Base-by-base conservation (phyloP, 2,888 invertebrate genomes). In the Agrotis ipsilon region DNA sequence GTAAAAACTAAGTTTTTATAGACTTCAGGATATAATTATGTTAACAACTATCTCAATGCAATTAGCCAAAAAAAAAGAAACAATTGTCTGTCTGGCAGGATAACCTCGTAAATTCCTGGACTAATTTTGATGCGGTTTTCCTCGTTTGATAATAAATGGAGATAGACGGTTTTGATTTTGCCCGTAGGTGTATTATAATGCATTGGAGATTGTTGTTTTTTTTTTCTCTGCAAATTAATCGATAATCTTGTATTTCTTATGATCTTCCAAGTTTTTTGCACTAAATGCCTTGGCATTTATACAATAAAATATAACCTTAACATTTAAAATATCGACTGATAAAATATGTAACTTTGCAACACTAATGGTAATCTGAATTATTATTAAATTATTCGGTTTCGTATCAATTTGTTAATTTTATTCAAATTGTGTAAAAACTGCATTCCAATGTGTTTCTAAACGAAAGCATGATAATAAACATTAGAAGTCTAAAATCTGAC, bases 271-370 rank as follows among this genome's bases (percentile, higher is more conserved):
- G 46, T 82, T 83, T 82, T n/a, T 84, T 78, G 46, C 57, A 46
- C 48, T 61, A 60, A 80, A 72, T 70, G 48, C 85, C 85, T 80
- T 83, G 85, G 74, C 85, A 83, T 85, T 85, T 85, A 11, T 51
- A 59, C 68, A 51, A 9, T 51, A 78, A 83, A 59, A 68, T 61
- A 1, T 55, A 85, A 82, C 78, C 77, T 82, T 84, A 85, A 80
- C 83, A 83, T 85, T 85, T 85, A 11, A 72, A 79, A 78, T 59
- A 66, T 71, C 68, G 57, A 69, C 21, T 61, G 64, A 52, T 77
- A 70, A 80, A 72, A 81, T 73, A 67, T 75, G 69, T 54, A 77
- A 70, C 67, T 65, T 58, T 68, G 61, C 60, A 67, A 75, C 46
- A 65, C 57, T 43, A 66, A 68, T 75, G 55, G 18, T 75, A 55